Evolutionary conservation across 1,140 invertebrate species (phyloP).

Genomic region (Temnothorax longispinosus): DNA sequence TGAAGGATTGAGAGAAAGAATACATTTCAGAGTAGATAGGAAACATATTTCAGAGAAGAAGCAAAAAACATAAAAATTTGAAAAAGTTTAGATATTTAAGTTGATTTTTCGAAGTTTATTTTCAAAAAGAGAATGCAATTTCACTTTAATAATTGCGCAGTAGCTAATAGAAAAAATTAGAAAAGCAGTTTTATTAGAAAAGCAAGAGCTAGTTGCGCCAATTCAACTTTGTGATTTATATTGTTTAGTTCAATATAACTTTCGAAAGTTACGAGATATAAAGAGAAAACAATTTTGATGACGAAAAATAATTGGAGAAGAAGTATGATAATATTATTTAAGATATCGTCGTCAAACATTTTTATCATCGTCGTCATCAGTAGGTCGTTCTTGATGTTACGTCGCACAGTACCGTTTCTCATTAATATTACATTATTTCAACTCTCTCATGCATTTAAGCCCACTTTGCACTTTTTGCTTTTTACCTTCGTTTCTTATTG

Average conservation of each 20-base stretch:
- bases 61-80: neutral
- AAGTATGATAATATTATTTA: slow-evolving; percentile 11
- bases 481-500: slow-evolving; percentile 8
- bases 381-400: neutral
- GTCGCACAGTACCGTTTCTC: neutral
- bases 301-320: neutral
- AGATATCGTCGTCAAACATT: neutral
- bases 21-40: neutral
- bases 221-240: neutral
- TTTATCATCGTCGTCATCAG: neutral
- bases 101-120: slow-evolving; percentile 5
- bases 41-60: neutral
- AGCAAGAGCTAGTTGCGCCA: neutral
- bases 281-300: neutral
- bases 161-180: neutral
- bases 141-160: neutral
- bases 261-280: neutral
- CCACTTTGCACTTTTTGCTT: slow-evolving; percentile 10
- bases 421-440: slow-evolving; percentile 27
- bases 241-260: neutral
- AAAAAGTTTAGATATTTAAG: neutral
- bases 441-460: neutral
- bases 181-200: neutral
- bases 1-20: neutral
- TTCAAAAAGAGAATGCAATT: neutral